phyloP scores from a whole-genome alignment of 1,140 invertebrate species.

The Bombus haemorrhoidalis region DNA sequence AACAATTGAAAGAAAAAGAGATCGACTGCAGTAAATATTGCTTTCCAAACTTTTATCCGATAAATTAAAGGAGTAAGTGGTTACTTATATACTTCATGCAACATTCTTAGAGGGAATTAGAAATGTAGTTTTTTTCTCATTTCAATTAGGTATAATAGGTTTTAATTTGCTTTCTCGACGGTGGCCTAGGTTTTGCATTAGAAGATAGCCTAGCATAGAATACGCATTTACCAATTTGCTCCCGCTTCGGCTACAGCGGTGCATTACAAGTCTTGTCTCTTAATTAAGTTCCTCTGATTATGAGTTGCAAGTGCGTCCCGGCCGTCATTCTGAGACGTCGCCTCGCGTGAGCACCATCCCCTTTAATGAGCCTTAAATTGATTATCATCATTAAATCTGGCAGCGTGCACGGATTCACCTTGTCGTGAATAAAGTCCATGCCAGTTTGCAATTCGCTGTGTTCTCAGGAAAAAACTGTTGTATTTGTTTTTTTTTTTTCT shows the following conservation, averaged over 20 bases:
- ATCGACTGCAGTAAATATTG: not conserved
- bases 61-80: not conserved
- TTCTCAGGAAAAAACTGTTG: not conserved
- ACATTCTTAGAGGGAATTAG: not conserved
- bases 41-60: not conserved
- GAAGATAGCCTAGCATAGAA: not conserved
- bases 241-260: not conserved
- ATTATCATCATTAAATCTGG: constrained; percentile 25
- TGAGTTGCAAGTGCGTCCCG: constrained; percentile 1
- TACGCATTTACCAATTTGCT: constrained; percentile 11
- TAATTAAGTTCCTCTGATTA: constrained; percentile 33
- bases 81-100: not conserved
- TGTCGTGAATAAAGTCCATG: not conserved
- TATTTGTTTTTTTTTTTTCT: not conserved
- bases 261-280: constrained; percentile 4
- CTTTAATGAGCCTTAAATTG: constrained; percentile 45
- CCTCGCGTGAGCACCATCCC: not conserved
- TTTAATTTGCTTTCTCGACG: not conserved
- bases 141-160: not conserved
- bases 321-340: not conserved
- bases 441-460: not conserved
- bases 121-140: not conserved
- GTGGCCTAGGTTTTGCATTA: not conserved
- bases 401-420: not conserved
- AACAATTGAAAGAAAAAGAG: not conserved